Evolutionary conservation across 2,797 vertebrate genomes (phyloP).

Genomic region (Eospalax fontanierii): DNA sequence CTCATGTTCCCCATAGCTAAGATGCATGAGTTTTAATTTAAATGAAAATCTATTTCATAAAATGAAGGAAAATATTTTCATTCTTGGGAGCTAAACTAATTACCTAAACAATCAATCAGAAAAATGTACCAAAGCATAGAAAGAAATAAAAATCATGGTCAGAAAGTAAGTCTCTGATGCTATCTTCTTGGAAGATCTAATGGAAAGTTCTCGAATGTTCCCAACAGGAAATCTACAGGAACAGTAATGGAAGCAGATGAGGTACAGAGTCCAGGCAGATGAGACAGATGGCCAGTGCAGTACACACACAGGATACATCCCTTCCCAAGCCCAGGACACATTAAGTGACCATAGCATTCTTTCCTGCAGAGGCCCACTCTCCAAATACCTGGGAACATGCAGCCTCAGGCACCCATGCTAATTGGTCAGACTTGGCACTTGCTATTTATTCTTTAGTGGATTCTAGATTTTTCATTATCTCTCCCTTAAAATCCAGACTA

Average conservation of each 20-base stretch:
- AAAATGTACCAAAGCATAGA: not conserved
- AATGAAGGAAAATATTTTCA: not conserved
- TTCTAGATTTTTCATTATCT: not conserved
- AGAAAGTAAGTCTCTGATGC: not conserved
- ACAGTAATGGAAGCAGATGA: not conserved
- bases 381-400: not conserved
- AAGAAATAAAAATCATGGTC: not conserved
- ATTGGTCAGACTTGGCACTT: not conserved
- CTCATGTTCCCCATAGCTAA: not conserved
- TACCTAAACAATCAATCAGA: not conserved
- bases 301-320: not conserved
- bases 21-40: not conserved
- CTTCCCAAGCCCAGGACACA: not conserved
- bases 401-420: not conserved
- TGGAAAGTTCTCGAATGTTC: not conserved
- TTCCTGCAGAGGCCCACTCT: not conserved
- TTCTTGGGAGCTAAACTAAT: not conserved
- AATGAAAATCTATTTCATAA: not conserved
- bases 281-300: not conserved
- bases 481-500: not conserved
- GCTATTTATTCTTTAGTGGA: not conserved
- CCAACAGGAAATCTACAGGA: not conserved
- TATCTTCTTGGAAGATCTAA: not conserved
- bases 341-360: not conserved
- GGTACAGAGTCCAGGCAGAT: too few species aligned